These are phyloP conservation scores for Miichthys miiuy DNA, from an alignment of 2,797 vertebrate genomes.

Conservation along the genomic window DNA sequence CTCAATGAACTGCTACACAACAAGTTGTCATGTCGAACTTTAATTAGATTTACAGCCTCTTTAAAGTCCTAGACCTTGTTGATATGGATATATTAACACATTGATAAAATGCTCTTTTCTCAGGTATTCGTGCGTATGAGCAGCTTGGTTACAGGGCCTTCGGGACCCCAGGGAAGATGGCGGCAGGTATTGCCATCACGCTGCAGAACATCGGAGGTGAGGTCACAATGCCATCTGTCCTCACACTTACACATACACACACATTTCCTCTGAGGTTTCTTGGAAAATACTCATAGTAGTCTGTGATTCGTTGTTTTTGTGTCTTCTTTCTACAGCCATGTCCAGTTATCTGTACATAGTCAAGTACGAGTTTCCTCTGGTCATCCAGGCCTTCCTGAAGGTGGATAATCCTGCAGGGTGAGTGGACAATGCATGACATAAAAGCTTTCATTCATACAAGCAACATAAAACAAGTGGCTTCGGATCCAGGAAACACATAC, in stretches of 20 bases:
- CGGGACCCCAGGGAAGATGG: constrained; percentile 96
- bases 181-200: constrained; percentile 93
- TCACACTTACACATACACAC: constrained; percentile 19
- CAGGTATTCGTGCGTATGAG: constrained; percentile 97
- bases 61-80: constrained; percentile 2
- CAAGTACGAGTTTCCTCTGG: constrained; percentile 97
- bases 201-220: constrained; percentile 98
- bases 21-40: not conserved
- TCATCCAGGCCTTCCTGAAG: constrained; percentile 96
- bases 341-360: constrained; percentile 99
- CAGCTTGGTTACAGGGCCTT: constrained; percentile 95
- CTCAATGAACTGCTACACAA: not conserved
- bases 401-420: constrained; percentile 91
- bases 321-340: constrained; percentile 87
- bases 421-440: constrained; percentile 70
- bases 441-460: not conserved
- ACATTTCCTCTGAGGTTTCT: constrained; percentile 41
- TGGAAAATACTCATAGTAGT: constrained; percentile 38
- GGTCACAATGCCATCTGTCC: constrained; percentile 38
- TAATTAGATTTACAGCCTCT: not conserved
- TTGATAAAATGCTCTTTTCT: constrained; percentile 19
- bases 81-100: constrained; percentile 3
- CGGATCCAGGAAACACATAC: not conserved
- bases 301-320: constrained; percentile 15
- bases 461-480: not conserved